Percentiles rank a stretch among this genome's conserved stretches.
Evolutionary conservation across 1,140 invertebrate species (phyloP).

Genomic region (Pseudomyrmex sp.): DNA sequence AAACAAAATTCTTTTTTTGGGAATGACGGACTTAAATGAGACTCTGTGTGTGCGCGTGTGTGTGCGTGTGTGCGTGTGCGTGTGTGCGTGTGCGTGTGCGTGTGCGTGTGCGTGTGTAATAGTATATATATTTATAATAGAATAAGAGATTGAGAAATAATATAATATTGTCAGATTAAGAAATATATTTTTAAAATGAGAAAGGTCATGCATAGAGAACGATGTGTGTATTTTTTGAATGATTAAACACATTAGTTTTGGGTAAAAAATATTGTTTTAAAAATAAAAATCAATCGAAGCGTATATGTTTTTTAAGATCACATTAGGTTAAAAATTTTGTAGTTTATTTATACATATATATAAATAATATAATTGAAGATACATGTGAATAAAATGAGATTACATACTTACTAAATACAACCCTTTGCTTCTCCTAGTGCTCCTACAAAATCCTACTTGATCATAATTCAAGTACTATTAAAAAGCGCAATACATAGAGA

Average conservation of each 20-base stretch:
- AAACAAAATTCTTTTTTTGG: no score
- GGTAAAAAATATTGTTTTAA: no score
- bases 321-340: constrained; percentile 75
- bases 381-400: constrained; percentile 73
- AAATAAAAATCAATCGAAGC: no score
- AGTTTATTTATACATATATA: constrained; percentile 79
- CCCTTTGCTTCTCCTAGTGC: constrained; percentile 75
- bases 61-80: no score
- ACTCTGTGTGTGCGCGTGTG: no score
- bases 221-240: constrained; percentile 77
- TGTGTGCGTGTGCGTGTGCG: no score
- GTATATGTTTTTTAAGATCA: constrained; percentile 20
- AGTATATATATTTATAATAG: constrained; percentile 34
- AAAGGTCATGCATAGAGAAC: constrained; percentile 79
- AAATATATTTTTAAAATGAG: constrained; percentile 69
- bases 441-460: constrained; percentile 70
- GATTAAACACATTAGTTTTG: constrained; percentile 32
- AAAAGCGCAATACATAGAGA: not conserved
- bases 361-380: constrained; percentile 81
- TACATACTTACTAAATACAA: constrained; percentile 75
- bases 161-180: constrained; percentile 43
- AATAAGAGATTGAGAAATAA: constrained; percentile 59
- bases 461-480: constrained; percentile 61
- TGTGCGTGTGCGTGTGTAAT: not conserved
- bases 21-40: no score